phyloP scores from a whole-genome alignment of 2,888 invertebrate genomes.

The Hoplodrina ambigua region DNA sequence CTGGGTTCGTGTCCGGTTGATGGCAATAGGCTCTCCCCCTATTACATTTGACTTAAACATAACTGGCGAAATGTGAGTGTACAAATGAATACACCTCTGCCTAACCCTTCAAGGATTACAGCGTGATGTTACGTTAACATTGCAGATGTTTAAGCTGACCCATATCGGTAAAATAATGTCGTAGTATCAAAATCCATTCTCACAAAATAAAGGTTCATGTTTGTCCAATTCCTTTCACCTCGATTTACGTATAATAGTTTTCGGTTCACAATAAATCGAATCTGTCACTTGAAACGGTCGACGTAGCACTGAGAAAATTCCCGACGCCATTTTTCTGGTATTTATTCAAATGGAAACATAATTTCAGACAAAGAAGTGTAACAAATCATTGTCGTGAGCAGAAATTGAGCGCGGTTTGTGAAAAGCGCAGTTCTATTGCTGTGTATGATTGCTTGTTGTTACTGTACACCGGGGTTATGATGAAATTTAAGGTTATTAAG shows the following conservation, averaged over 20 bases:
- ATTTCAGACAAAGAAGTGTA: conserved; percentile 21
- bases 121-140: too few relatives aligned
- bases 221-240: conserved; percentile 21
- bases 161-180: not conserved
- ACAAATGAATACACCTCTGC: too few relatives aligned
- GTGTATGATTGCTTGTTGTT: too few relatives aligned
- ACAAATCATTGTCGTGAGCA: conserved; percentile 34
- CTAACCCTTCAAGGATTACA: too few relatives aligned
- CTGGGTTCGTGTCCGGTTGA: too few relatives aligned
- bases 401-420: conserved; percentile 5
- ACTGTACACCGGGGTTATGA: too few relatives aligned
- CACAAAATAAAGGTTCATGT: conserved; percentile 16
- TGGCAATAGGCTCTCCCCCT: too few relatives aligned
- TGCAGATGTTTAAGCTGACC: too few relatives aligned
- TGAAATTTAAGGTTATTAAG: too few relatives aligned
- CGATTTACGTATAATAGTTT: conserved; percentile 34
- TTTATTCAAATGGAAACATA: conserved; percentile 43
- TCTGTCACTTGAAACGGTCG: conserved; percentile 40
- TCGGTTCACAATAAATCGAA: conserved; percentile 40
- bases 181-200: conserved; percentile 6
- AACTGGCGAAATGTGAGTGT: too few relatives aligned
- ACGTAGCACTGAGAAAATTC: conserved; percentile 9
- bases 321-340: conserved; percentile 10
- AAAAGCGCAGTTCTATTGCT: not conserved
- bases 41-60: too few relatives aligned